Percentiles rank a stretch among this genome's conserved stretches.
Evolutionary conservation across 2,888 invertebrate genomes (phyloP).

Genomic region (Dicranocentrus wangi): DNA sequence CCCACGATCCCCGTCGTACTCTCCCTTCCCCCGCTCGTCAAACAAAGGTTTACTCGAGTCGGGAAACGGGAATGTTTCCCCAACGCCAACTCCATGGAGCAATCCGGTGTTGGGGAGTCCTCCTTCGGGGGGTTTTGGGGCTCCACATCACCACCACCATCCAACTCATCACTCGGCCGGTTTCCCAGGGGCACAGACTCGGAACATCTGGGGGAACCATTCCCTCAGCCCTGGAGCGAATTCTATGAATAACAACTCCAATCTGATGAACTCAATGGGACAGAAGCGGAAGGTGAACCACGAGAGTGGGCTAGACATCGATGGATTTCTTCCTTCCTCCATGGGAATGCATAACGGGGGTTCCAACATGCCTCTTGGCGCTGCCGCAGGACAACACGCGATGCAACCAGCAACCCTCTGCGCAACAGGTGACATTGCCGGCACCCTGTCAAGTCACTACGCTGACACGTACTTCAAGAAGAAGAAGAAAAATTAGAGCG

Average conservation of each 20-base stretch:
- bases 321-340: slow-evolving; percentile 61
- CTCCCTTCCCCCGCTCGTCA: slow-evolving; percentile 71
- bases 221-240: slow-evolving; percentile 72
- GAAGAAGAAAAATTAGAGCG: slow-evolving; percentile 74
- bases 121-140: slow-evolving; percentile 72
- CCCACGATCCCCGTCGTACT: slow-evolving; percentile 70
- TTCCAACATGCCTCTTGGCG: slow-evolving; percentile 40
- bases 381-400: slow-evolving; percentile 41
- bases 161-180: slow-evolving; percentile 72
- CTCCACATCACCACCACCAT: slow-evolving; percentile 56
- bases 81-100: slow-evolving; percentile 72
- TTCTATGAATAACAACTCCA: slow-evolving; percentile 66
- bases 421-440: slow-evolving; percentile 74
- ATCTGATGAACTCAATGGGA: slow-evolving; percentile 74
- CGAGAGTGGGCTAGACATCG: slow-evolving; percentile 76
- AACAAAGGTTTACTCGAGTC: slow-evolving; percentile 72
- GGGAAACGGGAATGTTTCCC: slow-evolving; percentile 73
- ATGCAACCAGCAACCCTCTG: slow-evolving; percentile 44
- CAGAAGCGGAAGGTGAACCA: slow-evolving; percentile 75
- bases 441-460: slow-evolving; percentile 78
- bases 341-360: slow-evolving; percentile 35
- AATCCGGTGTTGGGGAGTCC: slow-evolving; percentile 73
- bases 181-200: slow-evolving; percentile 69
- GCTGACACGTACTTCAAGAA: slow-evolving; percentile 76
- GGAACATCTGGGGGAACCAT: slow-evolving; percentile 73